Conservation (phyloP, 2,888 invertebrate genomes). For the Andrena haemorrhoa region DNA sequence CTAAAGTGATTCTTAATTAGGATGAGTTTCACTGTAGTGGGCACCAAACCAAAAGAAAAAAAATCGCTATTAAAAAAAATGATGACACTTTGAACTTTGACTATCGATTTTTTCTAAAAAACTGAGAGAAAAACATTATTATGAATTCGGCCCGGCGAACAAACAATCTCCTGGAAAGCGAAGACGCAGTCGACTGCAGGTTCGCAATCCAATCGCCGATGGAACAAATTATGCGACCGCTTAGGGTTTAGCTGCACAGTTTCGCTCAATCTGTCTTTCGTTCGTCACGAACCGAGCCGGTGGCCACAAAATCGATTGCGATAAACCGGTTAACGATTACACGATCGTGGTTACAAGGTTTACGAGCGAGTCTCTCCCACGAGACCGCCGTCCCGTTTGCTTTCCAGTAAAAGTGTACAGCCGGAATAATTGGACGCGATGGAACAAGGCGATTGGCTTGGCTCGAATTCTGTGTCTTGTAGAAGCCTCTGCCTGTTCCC, state of each 20-base stretch:
- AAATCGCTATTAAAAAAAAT: too few species aligned
- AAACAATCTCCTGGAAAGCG: slow-evolving; percentile 2
- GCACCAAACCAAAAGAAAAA: too few species aligned
- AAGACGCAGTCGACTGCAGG: slow-evolving; percentile 2
- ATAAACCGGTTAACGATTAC: slow-evolving; percentile 65
- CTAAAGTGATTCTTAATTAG: too few species aligned
- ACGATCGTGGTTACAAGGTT: slow-evolving; percentile 46
- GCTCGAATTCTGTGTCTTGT: background rate
- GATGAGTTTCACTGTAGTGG: too few species aligned
- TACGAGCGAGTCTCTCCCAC: slow-evolving; percentile 43
- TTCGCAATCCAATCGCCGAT: slow-evolving; percentile 28
- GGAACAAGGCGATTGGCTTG: slow-evolving; percentile 12
- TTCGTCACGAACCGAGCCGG: slow-evolving; percentile 10
- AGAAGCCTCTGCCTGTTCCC: background rate
- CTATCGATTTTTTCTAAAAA: too few species aligned
- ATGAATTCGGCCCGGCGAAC: too few species aligned
- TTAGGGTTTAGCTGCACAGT: slow-evolving; percentile 12
- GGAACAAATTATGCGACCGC: slow-evolving; percentile 59
- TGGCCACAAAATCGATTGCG: slow-evolving; percentile 58
- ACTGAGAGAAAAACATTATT: too few species aligned
- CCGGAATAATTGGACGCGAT: slow-evolving; percentile 20
- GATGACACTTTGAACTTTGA: too few species aligned
- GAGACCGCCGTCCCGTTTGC: slow-evolving; percentile 20
- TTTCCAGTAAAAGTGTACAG: slow-evolving; percentile 9
- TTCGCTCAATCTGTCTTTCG: slow-evolving; percentile 51